Evolutionary conservation across 2,113 vertebrate species (phyloP).

Genomic region (Plecturocebus donacophilus): DNA sequence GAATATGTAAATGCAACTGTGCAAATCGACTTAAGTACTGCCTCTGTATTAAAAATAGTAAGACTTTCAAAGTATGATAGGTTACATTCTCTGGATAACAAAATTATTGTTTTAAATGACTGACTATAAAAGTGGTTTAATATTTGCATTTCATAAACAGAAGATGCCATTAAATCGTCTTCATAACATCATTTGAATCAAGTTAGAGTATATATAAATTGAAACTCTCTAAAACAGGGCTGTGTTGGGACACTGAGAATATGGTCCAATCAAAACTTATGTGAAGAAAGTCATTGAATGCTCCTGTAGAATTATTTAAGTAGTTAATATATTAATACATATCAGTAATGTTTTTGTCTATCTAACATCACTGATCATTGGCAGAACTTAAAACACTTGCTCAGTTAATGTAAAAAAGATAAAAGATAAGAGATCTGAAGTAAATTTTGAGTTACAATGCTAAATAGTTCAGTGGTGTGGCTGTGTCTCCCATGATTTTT

Average conservation of each 20-base stretch:
- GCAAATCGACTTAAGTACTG: neutral
- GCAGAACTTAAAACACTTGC: neutral
- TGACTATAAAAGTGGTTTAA: neutral
- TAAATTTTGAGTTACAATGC: neutral
- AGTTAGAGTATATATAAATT: neutral
- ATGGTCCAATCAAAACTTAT: neutral
- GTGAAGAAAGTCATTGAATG: neutral
- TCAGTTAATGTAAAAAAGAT: neutral
- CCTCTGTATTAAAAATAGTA: constrained; percentile 33
- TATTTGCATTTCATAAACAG: constrained; percentile 5
- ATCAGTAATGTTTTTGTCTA: neutral
- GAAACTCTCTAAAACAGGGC: neutral
- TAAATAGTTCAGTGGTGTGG: neutral
- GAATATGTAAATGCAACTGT: constrained; percentile 28
- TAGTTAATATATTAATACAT: neutral
- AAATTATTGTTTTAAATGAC: constrained; percentile 7
- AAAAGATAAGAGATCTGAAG: neutral
- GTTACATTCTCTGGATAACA: neutral
- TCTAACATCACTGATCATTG: neutral
- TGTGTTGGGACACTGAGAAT: neutral
- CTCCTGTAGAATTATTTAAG: neutral
- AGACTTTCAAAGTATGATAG: neutral
- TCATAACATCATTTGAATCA: constrained; percentile 18
- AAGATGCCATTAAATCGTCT: constrained; percentile 10
- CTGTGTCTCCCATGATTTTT: neutral